Evolutionary conservation across 2,113 vertebrate species (phyloP).

Genomic region (Varanus salvator): DNA sequence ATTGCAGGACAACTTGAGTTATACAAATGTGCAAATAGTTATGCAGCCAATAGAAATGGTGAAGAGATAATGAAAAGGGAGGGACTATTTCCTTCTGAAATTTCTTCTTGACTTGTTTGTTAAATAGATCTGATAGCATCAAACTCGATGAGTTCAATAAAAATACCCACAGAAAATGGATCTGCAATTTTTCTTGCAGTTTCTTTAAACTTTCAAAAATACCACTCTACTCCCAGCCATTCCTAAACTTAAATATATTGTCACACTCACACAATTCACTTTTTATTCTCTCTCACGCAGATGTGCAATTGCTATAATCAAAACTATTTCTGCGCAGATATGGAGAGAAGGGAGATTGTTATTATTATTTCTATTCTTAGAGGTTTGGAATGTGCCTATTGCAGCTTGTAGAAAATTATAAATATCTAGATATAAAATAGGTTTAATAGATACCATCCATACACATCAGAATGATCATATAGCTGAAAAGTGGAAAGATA

Average conservation of each 20-base stretch:
- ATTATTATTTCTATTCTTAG: conserved; percentile 12
- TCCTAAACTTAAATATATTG: conserved; percentile 15
- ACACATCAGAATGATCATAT: conserved; percentile 20
- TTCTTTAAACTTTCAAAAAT: background rate
- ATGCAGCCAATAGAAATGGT: background rate
- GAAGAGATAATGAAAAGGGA: background rate
- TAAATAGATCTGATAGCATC: background rate
- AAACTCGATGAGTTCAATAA: background rate
- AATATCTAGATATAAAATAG: conserved; percentile 30
- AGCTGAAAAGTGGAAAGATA: background rate
- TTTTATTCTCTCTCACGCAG: conserved; percentile 3
- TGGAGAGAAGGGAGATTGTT: conserved; percentile 36
- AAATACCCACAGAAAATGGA: background rate
- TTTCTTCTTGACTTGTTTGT: background rate
- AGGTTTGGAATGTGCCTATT: conserved; percentile 16
- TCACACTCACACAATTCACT: conserved; percentile 12
- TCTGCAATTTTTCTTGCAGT: background rate
- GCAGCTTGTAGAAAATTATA: conserved; percentile 10
- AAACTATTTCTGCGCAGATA: conserved; percentile 27
- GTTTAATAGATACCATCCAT: conserved; percentile 33
- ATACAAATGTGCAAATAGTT: background rate
- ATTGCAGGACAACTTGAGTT: background rate
- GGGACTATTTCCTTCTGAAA: background rate
- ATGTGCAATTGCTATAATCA: conserved; percentile 16
- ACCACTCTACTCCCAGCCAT: background rate